Percentiles rank a stretch among this genome's conserved stretches.
Evolutionary conservation across 2,888 invertebrate genomes (phyloP).

Genomic region (Lysandra bellargus): DNA sequence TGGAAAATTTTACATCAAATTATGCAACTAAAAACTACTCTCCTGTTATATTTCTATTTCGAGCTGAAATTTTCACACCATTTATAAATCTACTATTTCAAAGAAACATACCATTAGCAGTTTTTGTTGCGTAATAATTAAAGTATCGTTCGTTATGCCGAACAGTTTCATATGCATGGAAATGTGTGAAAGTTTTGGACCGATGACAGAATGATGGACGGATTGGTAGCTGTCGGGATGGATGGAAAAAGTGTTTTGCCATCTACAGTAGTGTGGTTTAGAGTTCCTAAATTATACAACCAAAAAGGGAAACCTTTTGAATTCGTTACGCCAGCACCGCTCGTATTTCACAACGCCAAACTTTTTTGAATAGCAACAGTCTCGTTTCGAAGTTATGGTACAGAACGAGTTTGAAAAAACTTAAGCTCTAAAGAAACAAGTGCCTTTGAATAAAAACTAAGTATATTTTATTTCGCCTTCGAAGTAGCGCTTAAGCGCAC

Average conservation of each 20-base stretch:
- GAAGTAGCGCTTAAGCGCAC: not conserved
- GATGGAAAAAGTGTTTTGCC: conserved; percentile 28
- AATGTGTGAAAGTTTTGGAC: conserved; percentile 41
- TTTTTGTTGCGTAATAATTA: conserved; percentile 38
- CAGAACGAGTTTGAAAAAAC: conserved; percentile 7
- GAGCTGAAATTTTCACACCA: not conserved
- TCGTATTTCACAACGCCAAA: conserved; percentile 12
- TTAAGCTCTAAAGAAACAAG: not conserved
- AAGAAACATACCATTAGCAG: conserved; percentile 29
- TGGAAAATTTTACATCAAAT: not conserved
- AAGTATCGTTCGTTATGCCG: conserved; percentile 40
- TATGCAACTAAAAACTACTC: not conserved
- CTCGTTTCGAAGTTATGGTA: not conserved
- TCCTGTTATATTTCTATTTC: not conserved
- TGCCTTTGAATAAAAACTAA: not conserved
- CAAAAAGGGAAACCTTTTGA: conserved; percentile 22
- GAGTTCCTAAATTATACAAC: conserved; percentile 8
- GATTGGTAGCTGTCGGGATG: conserved; percentile 28
- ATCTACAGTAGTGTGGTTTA: conserved; percentile 5
- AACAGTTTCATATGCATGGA: conserved; percentile 40
- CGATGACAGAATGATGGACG: conserved; percentile 43
- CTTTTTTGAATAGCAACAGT: not conserved
- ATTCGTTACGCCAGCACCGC: not conserved
- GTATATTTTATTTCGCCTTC: not conserved
- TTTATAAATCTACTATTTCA: not conserved